Evolutionary conservation across 2,888 invertebrate species (phyloP), one percentile per base, ranked within the genome.

Genomic region (Norana najaformis): DNA sequence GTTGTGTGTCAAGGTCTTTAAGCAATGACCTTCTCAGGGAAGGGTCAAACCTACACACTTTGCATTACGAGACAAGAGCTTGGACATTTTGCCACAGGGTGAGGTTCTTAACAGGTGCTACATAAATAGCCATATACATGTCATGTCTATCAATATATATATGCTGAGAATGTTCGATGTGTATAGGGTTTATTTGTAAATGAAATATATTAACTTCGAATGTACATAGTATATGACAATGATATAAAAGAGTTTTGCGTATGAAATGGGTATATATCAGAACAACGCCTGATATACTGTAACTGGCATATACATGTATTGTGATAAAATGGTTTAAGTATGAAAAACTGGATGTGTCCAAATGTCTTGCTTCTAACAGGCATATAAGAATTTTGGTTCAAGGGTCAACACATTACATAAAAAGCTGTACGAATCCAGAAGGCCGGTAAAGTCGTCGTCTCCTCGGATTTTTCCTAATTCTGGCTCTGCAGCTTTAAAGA

Each of bases 381-480:
- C 98, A 3, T 99, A 98, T 94, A 97, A 97, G 95, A 98, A 97
- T 94, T 99, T 98, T 95, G 98, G 98, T 0, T 96, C 96, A n/a
- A 96, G 98, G 91, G 97, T 98, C 0, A 97, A 97, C 93, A 96
- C 96, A 90, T 83, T 98, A 89, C 97, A 98, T 94, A 96, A 97
- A 90, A 97, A 97, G 94, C 95, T 98, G 36, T 97, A 97, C 92
- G 98, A 98, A 93, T 85, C 85, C 85, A 35, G 85, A 35, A 85
- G 35, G 85, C 85, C 85, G 23, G 36, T 36, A 37, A 85, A 85
- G 85, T 8, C 69, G n/a, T 69, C n/a, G 69, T 69, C 69, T 11
- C 69, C 69, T 69, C 69, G 69, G 69, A 69, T 69, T 69, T n/a
- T 69, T 30, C 30, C 69, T 69, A 85, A 85, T 37, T 85, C 85